These are phyloP conservation scores for Python bivittatus DNA, from an alignment of 2,113 vertebrate genomes.

Conservation along the genomic window DNA sequence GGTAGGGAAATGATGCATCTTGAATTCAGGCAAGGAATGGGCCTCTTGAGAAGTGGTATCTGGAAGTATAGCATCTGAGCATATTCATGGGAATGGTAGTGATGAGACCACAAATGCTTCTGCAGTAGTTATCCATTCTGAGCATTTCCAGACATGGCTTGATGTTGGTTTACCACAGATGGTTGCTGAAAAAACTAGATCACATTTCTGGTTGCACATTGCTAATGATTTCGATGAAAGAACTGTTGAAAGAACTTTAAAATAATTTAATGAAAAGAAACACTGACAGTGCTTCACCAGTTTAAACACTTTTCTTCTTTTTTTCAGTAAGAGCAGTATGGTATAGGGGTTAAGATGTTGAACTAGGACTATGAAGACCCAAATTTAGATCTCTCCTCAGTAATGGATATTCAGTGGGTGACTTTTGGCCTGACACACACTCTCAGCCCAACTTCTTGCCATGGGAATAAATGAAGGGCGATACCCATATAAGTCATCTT, in stretches of 20 bases:
- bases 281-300: conserved; percentile 87
- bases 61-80: conserved; percentile 95
- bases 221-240: conserved; percentile 94
- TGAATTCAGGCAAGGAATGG: background rate
- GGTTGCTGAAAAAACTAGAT: conserved; percentile 95
- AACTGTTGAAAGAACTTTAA: conserved; percentile 92
- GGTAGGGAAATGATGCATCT: conserved; percentile 64
- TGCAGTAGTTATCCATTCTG: conserved; percentile 86
- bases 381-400: no score
- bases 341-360: no score
- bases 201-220: conserved; percentile 95
- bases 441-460: no score
- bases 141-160: conserved; percentile 92
- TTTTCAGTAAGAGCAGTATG: no score
- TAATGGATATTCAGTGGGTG: no score
- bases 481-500: no score
- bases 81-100: conserved; percentile 96
- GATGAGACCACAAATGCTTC: conserved; percentile 97
- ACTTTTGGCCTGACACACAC: no score
- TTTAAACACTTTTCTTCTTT: no score
- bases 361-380: no score
- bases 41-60: conserved; percentile 43
- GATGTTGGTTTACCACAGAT: conserved; percentile 94
- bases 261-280: conserved; percentile 98
- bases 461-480: no score